Conservation (phyloP, 1,140 invertebrate species). For the Aphaenogaster ashmeadi region DNA sequence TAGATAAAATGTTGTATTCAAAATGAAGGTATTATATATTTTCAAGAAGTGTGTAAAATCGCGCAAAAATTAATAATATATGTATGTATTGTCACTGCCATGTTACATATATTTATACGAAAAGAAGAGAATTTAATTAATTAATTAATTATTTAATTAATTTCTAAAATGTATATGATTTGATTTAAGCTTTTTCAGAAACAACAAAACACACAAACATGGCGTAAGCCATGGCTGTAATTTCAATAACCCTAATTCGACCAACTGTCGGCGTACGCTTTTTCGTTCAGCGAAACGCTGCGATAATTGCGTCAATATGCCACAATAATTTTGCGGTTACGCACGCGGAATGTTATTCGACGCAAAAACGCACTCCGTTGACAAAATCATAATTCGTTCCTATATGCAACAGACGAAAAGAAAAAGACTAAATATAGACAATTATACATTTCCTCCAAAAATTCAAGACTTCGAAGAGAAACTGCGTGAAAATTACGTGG, state of each 20-base stretch:
- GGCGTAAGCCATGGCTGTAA: not conserved
- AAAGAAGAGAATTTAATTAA: not conserved
- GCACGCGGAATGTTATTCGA: conserved; percentile 20
- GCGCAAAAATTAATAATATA: not conserved
- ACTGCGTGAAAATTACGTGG: not conserved
- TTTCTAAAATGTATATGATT: not conserved
- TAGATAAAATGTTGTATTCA: not conserved
- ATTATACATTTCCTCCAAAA: not conserved
- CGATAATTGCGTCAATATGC: conserved; percentile 39
- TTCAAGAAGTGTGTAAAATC: not conserved
- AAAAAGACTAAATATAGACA: not conserved
- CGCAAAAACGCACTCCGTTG: conserved; percentile 14
- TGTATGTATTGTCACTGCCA: not conserved
- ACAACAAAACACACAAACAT: not conserved
- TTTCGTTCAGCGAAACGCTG: conserved; percentile 7
- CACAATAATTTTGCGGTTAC: conserved; percentile 16
- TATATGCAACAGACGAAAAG: not conserved
- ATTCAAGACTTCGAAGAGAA: not conserved
- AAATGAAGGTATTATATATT: not conserved
- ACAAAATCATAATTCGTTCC: not conserved
- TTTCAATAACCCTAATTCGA: conserved; percentile 18
- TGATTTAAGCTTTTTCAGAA: not conserved
- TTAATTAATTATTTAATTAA: not conserved
- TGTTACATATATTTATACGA: not conserved
- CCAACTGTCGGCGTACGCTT: not conserved